phyloP scores from a whole-genome alignment of 2,113 vertebrate genomes.

The Oplegnathus fasciatus region DNA sequence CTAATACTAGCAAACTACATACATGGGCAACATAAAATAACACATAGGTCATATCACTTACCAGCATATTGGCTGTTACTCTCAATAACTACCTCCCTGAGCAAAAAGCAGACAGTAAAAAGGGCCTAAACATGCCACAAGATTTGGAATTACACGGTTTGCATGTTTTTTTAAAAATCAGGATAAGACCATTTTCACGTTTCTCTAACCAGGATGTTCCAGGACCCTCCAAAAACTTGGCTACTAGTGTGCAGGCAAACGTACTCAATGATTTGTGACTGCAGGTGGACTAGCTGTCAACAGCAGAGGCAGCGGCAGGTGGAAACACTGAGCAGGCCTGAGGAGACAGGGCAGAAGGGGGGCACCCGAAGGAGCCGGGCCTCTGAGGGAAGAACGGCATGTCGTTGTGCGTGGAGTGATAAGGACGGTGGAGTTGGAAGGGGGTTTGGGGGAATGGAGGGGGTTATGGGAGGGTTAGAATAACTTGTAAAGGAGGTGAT shows the following conservation, averaged over 20 bases:
- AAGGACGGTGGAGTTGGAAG: conserved; percentile 19
- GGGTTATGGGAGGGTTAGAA: conserved; percentile 42
- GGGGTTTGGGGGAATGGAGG: neutral
- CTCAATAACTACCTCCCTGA: too few relatives aligned
- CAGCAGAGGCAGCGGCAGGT: conserved; percentile 49
- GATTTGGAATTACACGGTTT: neutral
- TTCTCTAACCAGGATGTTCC: neutral
- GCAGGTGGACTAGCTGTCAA: conserved; percentile 75
- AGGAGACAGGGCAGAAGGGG: conserved; percentile 15
- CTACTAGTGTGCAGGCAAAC: neutral
- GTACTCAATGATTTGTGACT: conserved; percentile 23
- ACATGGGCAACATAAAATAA: neutral
- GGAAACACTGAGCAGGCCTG: conserved; percentile 64
- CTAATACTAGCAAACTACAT: neutral
- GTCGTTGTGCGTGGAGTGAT: conserved; percentile 36
- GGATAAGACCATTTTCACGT: neutral
- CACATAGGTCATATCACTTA: neutral
- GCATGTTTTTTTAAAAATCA: neutral
- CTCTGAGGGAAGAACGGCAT: conserved; percentile 18
- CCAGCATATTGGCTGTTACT: neutral
- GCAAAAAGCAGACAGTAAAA: neutral
- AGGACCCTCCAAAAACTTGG: conserved; percentile 2
- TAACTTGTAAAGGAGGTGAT: conserved; percentile 50
- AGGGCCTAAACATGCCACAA: neutral
- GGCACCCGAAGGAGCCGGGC: conserved; percentile 23